A percentile compares a stretch with the other conserved stretches of the same genome.
phyloP scores from a whole-genome alignment of 1,140 invertebrate species.

The Listronotus oregonensis region DNA sequence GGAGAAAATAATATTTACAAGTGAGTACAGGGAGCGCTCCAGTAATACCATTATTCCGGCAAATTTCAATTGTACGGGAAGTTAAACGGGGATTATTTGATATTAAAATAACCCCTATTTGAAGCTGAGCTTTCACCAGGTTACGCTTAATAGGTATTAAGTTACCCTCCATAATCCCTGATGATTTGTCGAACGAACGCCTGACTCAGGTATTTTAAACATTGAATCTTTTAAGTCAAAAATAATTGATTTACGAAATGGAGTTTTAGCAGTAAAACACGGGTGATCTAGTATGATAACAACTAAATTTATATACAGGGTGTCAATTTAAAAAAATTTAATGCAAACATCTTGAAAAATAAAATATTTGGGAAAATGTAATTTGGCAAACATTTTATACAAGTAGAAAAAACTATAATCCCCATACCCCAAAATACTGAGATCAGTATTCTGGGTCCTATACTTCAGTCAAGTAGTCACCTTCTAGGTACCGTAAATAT shows the following conservation, averaged over 20 bases:
- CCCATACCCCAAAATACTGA: too few relatives aligned
- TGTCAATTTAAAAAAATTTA: too few relatives aligned
- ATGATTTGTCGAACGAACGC: slow-evolving; percentile 20
- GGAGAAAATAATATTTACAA: neutral
- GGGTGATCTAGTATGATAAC: too few relatives aligned
- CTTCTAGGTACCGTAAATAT: too few relatives aligned
- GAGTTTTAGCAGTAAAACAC: too few relatives aligned
- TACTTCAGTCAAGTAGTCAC: too few relatives aligned
- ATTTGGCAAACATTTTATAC: too few relatives aligned
- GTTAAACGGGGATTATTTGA: slow-evolving; percentile 31
- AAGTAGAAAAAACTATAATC: too few relatives aligned
- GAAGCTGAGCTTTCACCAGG: slow-evolving; percentile 9
- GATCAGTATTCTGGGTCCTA: too few relatives aligned
- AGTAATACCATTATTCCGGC: slow-evolving; percentile 35
- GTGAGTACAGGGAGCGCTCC: neutral
- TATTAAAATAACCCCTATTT: slow-evolving; percentile 30
- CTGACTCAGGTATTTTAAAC: slow-evolving; percentile 23
- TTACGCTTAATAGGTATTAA: slow-evolving; percentile 16
- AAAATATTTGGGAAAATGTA: neutral
- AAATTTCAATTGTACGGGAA: slow-evolving; percentile 29
- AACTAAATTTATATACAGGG: too few relatives aligned
- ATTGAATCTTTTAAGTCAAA: slow-evolving; percentile 18
- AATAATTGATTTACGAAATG: slow-evolving; percentile 17
- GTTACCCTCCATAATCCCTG: slow-evolving; percentile 14
- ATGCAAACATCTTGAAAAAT: too few relatives aligned